These are phyloP conservation scores for Phylloscopus trochiloides DNA, from an alignment of 2,113 vertebrate genomes.

Conservation along the genomic window DNA sequence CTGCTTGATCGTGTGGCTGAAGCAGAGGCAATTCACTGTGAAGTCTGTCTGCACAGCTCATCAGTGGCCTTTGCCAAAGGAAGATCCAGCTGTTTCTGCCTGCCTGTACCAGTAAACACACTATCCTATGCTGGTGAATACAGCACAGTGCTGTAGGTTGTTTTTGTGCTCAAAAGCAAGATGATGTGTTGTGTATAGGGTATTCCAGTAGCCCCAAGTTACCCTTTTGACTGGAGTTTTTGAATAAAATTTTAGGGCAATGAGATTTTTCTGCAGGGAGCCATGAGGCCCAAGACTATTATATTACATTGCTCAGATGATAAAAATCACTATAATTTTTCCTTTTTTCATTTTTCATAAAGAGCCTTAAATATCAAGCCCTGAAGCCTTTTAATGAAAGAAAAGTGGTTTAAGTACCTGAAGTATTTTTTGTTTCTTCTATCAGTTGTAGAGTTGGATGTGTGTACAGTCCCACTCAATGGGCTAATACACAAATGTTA, in stretches of 20 bases:
- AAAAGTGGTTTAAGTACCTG: not conserved
- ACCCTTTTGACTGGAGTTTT: not conserved
- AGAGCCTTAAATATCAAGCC: not conserved
- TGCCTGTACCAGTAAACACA: not conserved
- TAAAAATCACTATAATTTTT: not conserved
- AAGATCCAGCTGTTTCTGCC: not conserved
- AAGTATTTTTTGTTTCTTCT: not conserved
- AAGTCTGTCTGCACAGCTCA: not conserved
- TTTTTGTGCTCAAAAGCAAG: not conserved
- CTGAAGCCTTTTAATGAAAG: not conserved
- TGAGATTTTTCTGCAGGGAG: not conserved
- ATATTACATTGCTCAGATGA: not conserved
- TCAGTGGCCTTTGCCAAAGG: not conserved
- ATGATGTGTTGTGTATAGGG: not conserved
- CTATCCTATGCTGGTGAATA: rapidly evolving
- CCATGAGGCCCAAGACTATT: not conserved
- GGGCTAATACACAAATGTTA: not conserved
- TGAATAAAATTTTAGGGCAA: not conserved
- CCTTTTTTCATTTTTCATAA: not conserved
- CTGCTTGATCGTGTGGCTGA: not conserved
- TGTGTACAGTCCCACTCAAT: not conserved
- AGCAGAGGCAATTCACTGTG: not conserved
- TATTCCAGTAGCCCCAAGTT: not conserved
- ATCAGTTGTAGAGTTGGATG: not conserved
- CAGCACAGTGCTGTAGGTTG: not conserved